These are phyloP conservation scores for Zootoca vivipara DNA, from an alignment of 2,113 vertebrate genomes.

Conservation along the genomic window DNA sequence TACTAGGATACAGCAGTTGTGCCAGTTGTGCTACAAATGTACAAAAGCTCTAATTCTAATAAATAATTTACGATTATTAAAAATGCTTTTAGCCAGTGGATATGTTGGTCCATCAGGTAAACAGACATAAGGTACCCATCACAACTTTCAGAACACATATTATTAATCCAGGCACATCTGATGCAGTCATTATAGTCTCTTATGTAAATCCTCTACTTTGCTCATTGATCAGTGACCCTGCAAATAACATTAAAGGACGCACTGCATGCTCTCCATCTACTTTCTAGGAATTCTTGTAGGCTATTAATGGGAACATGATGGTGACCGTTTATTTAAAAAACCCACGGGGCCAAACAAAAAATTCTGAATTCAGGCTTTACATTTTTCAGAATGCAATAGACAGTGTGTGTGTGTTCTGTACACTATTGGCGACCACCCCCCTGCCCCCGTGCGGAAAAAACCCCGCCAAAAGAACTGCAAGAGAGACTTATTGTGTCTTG, in stretches of 20 bases:
- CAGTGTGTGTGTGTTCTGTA: neutral
- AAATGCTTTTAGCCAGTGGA: conserved; percentile 37
- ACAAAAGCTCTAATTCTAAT: conserved; percentile 31
- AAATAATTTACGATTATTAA: conserved; percentile 26
- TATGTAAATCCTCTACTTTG: conserved; percentile 32
- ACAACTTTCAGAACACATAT: conserved; percentile 32
- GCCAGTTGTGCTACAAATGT: conserved; percentile 15
- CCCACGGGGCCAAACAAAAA: conserved; percentile 15
- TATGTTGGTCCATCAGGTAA: conserved; percentile 38
- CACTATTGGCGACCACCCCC: neutral
- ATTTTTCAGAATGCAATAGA: neutral
- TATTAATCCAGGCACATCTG: conserved; percentile 42
- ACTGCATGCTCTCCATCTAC: neutral
- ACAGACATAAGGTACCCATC: conserved; percentile 23
- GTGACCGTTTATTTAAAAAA: conserved; percentile 25
- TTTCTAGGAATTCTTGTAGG: neutral
- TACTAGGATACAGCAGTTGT: neutral
- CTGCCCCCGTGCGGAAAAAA: neutral
- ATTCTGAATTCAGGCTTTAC: neutral
- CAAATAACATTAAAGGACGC: neutral
- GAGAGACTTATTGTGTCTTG: neutral
- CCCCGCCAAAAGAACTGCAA: neutral
- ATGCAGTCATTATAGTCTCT: conserved; percentile 33
- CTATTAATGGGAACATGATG: neutral
- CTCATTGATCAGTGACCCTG: conserved; percentile 36